phyloP scores from a whole-genome alignment of 2,113 vertebrate species.

The Scomber colias region DNA sequence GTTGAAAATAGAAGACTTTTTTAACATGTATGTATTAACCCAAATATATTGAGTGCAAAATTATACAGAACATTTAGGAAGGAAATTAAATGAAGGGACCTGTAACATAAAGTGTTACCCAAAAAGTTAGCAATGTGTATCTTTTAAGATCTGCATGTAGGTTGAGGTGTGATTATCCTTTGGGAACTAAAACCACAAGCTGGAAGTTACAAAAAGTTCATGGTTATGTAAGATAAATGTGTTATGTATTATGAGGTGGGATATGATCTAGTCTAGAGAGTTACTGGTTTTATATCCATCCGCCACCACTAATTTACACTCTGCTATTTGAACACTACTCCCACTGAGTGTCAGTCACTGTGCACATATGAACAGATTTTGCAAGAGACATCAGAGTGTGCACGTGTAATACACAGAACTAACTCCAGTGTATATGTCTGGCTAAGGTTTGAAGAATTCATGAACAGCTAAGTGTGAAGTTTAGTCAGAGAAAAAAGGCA shows the following conservation, averaged over 20 bases:
- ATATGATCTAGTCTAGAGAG: neutral
- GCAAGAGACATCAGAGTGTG: neutral
- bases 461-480: conserved; percentile 18
- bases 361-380: neutral
- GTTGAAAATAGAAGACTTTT: too few species aligned
- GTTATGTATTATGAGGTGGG: neutral
- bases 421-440: neutral
- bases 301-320: neutral
- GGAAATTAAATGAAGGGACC: too few species aligned
- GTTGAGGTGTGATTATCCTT: neutral
- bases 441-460: conserved; percentile 22
- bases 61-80: too few species aligned
- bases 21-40: too few species aligned
- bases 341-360: neutral
- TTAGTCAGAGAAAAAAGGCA: conserved; percentile 24
- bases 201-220: neutral
- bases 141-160: neutral
- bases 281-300: neutral
- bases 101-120: too few species aligned
- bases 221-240: neutral
- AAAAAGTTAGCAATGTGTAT: neutral
- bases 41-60: too few species aligned
- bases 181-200: neutral
- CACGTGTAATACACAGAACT: neutral
- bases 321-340: neutral